A percentile compares a stretch with the other conserved stretches of the same genome.
These are phyloP conservation scores for Hydropsyche tenuis DNA, from an alignment of 1,140 invertebrate species.

Conservation along the genomic window DNA sequence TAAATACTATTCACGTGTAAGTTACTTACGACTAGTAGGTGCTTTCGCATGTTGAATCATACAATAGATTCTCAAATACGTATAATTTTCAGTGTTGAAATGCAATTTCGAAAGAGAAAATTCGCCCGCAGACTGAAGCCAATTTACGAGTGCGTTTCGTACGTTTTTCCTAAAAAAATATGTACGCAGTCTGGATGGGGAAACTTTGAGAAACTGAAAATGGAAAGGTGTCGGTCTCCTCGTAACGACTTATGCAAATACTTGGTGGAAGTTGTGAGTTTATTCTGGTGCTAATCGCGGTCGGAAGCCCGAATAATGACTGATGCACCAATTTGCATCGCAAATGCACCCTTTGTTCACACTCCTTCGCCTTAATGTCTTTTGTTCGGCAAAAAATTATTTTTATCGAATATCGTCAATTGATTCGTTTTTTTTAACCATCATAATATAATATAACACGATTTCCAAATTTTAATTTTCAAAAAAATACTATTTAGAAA, in stretches of 20 bases:
- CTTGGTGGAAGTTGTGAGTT: slow-evolving; percentile 5
- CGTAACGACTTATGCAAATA: slow-evolving; percentile 31
- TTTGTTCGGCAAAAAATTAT: not conserved
- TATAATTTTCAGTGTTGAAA: too few relatives aligned
- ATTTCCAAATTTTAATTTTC: too few relatives aligned
- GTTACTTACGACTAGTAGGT: not conserved
- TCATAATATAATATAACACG: too few relatives aligned
- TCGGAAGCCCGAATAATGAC: slow-evolving; percentile 24
- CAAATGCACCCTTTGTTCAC: slow-evolving; percentile 28
- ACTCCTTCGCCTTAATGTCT: slow-evolving; percentile 1
- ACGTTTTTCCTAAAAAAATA: not conserved
- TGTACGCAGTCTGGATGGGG: not conserved
- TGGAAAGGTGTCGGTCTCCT: slow-evolving; percentile 10
- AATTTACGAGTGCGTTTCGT: not conserved
- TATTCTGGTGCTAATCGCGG: slow-evolving; percentile 18
- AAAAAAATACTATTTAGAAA: too few relatives aligned
- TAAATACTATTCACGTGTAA: slow-evolving; percentile 20
- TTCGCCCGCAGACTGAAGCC: too few relatives aligned
- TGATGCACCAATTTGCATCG: slow-evolving; percentile 29
- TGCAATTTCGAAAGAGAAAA: too few relatives aligned
- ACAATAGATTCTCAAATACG: too few relatives aligned
- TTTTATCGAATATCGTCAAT: not conserved
- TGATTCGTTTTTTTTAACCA: not conserved
- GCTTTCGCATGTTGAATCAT: not conserved
- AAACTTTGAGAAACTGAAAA: not conserved